Evolutionary conservation across 2,888 invertebrate genomes (phyloP).

Genomic region (Lysandra coridon): DNA sequence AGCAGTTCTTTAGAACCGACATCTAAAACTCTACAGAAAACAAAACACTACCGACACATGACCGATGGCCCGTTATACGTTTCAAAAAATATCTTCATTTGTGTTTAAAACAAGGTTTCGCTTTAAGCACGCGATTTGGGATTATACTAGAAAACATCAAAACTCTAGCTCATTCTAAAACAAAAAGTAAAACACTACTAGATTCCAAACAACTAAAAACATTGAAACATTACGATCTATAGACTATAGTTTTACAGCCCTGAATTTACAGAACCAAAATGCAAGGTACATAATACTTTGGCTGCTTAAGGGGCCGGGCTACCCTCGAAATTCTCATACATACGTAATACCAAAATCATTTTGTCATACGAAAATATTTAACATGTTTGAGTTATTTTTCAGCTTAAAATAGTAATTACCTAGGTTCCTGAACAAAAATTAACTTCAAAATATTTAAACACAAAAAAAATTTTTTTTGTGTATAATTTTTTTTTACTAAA

Average conservation of each 20-base stretch:
- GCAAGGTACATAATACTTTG: not conserved
- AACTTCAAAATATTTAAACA: no score
- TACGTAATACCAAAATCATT: no score
- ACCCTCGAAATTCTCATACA: no score
- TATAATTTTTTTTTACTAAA: no score
- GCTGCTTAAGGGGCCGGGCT: not conserved
- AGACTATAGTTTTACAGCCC: slow-evolving; percentile 57
- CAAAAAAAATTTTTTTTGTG: no score
- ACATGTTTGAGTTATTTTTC: no score
- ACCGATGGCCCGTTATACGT: slow-evolving; percentile 61
- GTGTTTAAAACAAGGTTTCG: slow-evolving; percentile 63
- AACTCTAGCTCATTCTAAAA: slow-evolving; percentile 71
- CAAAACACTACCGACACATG: slow-evolving; percentile 52
- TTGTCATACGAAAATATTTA: no score
- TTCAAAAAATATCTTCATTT: slow-evolving; percentile 72
- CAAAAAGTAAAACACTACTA: slow-evolving; percentile 53
- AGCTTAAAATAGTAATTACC: no score
- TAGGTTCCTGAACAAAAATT: no score
- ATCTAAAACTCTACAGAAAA: slow-evolving; percentile 40
- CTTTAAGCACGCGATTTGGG: slow-evolving; percentile 54
- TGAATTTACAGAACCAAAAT: slow-evolving; percentile 41
- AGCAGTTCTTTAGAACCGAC: slow-evolving; percentile 35
- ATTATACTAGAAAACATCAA: slow-evolving; percentile 67
- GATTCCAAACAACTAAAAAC: slow-evolving; percentile 53
- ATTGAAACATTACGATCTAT: slow-evolving; percentile 53